Evolutionary conservation across 2,113 vertebrate genomes (phyloP).

Genomic region (Ariopsis seemanni): DNA sequence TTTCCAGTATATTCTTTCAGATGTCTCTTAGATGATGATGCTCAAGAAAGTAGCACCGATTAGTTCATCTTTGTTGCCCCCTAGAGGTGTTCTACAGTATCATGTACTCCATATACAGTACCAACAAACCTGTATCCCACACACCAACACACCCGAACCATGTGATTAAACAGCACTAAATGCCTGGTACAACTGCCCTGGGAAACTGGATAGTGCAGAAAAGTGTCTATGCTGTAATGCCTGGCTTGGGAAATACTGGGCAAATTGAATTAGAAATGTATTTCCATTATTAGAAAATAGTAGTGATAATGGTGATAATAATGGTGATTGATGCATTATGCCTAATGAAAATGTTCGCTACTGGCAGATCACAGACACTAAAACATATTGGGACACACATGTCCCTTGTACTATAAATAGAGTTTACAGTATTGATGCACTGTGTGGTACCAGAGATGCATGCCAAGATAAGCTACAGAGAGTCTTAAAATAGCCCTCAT

Average conservation of each 20-base stretch:
- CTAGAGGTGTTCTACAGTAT: constrained; percentile 20
- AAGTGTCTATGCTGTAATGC: constrained; percentile 16
- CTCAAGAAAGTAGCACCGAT: not conserved
- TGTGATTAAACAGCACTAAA: not conserved
- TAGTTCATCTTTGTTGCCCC: constrained; percentile 37
- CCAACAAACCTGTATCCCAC: not conserved
- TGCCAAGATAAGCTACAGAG: constrained; percentile 7
- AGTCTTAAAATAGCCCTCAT: constrained; percentile 43
- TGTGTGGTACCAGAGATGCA: not conserved
- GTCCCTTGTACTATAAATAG: not conserved
- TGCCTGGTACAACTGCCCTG: not conserved
- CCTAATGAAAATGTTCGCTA: not conserved
- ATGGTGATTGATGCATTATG: not conserved
- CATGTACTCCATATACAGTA: not conserved
- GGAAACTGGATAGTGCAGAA: not conserved
- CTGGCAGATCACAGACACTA: not conserved
- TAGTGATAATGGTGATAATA: not conserved
- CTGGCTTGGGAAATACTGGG: constrained; percentile 15
- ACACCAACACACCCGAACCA: not conserved
- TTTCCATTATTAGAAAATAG: not conserved
- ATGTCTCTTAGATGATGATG: not conserved
- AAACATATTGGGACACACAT: not conserved
- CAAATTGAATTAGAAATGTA: not conserved
- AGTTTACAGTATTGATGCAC: constrained; percentile 17
- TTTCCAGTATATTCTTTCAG: not conserved